These are phyloP conservation scores for Choreutis nemorana DNA, from an alignment of 2,888 invertebrate species.

Conservation along the genomic window DNA sequence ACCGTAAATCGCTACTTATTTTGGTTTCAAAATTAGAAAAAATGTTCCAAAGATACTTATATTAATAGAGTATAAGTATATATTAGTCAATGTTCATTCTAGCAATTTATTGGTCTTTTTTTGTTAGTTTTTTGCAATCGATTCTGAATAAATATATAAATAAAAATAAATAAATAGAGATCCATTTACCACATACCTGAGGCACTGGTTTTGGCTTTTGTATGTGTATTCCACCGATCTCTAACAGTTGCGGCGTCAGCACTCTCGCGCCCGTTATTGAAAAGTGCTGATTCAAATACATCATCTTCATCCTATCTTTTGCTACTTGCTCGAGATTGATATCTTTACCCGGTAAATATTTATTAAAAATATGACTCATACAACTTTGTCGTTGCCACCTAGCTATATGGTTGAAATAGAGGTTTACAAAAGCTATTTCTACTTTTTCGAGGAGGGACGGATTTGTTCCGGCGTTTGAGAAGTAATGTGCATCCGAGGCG, in stretches of 20 bases:
- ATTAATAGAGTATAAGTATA: no score
- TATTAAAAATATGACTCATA: slow-evolving; percentile 33
- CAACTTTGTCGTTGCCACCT: slow-evolving; percentile 27
- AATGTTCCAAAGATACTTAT: no score
- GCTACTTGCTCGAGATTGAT: slow-evolving; percentile 51
- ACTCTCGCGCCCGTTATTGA: slow-evolving; percentile 63
- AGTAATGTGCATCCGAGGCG: slow-evolving; percentile 50
- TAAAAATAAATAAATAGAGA: no score
- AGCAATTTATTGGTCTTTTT: no score
- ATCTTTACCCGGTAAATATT: slow-evolving; percentile 40
- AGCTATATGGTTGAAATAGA: slow-evolving; percentile 18
- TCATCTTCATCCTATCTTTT: slow-evolving; percentile 51
- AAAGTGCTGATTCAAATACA: slow-evolving; percentile 69
- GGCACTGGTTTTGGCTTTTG: slow-evolving; percentile 24
- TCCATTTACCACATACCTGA: no score
- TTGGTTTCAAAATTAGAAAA: no score
- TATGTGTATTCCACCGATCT: slow-evolving; percentile 67
- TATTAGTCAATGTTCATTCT: no score
- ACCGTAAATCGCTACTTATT: no score
- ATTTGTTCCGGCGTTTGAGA: slow-evolving; percentile 31
- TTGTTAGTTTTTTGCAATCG: no score
- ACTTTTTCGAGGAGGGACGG: slow-evolving; percentile 27
- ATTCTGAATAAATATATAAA: no score
- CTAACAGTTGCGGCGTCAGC: slow-evolving; percentile 61
- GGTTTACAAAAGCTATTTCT: slow-evolving; percentile 23